Base-by-base conservation (phyloP, 2,888 invertebrate species). In the Hyposoter dolosus region DNA sequence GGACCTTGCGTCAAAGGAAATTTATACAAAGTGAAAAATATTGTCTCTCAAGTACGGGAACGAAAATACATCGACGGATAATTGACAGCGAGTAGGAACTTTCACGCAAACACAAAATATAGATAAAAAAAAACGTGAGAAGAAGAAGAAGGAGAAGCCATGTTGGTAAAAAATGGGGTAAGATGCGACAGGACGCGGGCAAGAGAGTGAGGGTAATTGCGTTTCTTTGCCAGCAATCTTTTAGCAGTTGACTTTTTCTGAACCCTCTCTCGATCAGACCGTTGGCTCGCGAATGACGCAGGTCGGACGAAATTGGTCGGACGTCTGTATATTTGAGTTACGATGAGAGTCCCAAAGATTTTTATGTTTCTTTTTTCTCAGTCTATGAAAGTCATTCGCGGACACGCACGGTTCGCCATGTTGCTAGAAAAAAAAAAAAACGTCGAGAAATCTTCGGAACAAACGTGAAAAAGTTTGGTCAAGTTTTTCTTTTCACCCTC, bases 301-400 rank as follows among this genome's bases (percentile, higher is more conserved):
- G 92, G 93, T 93, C 86, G 80, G 79, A 75, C 23, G 76, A 88
- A 90, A 91, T 91, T 91, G 90, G 77, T 90, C 89, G 88, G 92
- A 92, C 92, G 91, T 89, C 90, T 92, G 92, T 92, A 92, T 88
- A 89, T 45, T 89, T 72, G 89, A 85, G 89, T 93, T 92, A 91
- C 71, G 83, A 76, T 69, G 79, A 72, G 43, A 69, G 28, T 72
- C 28, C 63, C 74, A 75, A 76, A 19, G 60, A 75, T 79, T 75
- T 65, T 65, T 56, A n/a, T 75, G 10, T 66, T 23, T n/a, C 15
- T 74, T 63, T 74, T 78, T 78, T 28, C 65, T 71, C 80, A 17
- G 56, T 84, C 45, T 65, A 69, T 60, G 40, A 68, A 43, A 35
- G 56, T 23, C 53, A 50, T 53, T 35, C 66, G 32, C 63, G 19